A percentile compares a stretch with the other conserved stretches of the same genome.
These are phyloP conservation scores for Physocephala rufipes DNA, from an alignment of 2,888 invertebrate species.

Conservation along the genomic window DNA sequence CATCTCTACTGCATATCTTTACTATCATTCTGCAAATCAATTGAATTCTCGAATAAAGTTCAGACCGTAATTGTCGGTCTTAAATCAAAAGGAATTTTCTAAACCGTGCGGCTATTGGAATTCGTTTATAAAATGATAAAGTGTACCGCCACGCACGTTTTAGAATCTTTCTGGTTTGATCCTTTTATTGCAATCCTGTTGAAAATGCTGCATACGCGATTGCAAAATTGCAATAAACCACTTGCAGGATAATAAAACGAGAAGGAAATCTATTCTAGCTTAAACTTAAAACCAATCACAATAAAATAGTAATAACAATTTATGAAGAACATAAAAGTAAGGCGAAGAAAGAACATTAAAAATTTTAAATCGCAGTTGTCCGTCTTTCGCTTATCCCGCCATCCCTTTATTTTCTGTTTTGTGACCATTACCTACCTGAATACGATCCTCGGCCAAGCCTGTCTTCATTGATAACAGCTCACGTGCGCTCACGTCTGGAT, in stretches of 20 bases:
- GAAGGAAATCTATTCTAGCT: not conserved
- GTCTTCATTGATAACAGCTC: slow-evolving; percentile 93
- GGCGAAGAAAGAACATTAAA: not conserved
- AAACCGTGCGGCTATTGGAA: not conserved
- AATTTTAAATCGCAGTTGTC: slow-evolving; percentile 11
- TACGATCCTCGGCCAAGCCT: slow-evolving; percentile 90
- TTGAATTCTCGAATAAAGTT: not conserved
- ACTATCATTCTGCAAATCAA: slow-evolving; percentile 17
- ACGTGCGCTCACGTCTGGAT: slow-evolving; percentile 97
- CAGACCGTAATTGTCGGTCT: not conserved
- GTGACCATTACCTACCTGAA: slow-evolving; percentile 83
- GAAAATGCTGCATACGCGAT: slow-evolving; percentile 13
- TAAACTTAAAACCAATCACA: slow-evolving; percentile 27
- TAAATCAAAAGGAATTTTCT: slow-evolving; percentile 28
- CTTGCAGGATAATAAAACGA: slow-evolving; percentile 27
- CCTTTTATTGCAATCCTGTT: not conserved
- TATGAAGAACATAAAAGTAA: not conserved
- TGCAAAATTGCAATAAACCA: slow-evolving; percentile 25
- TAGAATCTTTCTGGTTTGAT: not conserved
- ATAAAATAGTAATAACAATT: slow-evolving; percentile 11
- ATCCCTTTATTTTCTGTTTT: not conserved
- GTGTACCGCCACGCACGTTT: slow-evolving; percentile 15
- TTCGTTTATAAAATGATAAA: slow-evolving; percentile 11
- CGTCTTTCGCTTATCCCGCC: not conserved
- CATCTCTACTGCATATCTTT: slow-evolving; percentile 10